Percentiles rank a stretch among this genome's conserved stretches.
These are phyloP conservation scores for Ophonus ardosiacus DNA, from an alignment of 2,888 invertebrate species.

Conservation along the genomic window DNA sequence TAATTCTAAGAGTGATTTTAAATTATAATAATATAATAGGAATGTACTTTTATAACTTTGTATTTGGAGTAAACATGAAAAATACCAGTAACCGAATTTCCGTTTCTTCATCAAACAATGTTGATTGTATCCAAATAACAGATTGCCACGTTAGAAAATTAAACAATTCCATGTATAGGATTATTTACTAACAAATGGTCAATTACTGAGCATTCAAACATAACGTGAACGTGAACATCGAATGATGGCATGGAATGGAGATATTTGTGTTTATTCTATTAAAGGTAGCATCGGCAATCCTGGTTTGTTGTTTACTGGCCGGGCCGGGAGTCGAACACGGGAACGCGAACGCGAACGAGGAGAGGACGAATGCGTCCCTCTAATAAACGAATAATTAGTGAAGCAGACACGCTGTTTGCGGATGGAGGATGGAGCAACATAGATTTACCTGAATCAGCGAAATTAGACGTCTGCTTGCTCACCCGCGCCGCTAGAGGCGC, in stretches of 20 bases:
- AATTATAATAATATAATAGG: no score
- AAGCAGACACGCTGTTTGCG: conserved; percentile 69
- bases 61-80: background rate
- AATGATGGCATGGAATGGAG: background rate
- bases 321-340: conserved; percentile 1
- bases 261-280: conserved; percentile 37
- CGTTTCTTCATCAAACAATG: conserved; percentile 16
- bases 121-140: conserved; percentile 29
- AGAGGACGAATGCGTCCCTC: conserved; percentile 32
- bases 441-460: conserved; percentile 72
- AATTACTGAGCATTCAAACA: conserved; percentile 25
- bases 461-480: conserved; percentile 70
- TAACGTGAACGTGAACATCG: background rate
- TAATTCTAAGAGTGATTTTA: no score
- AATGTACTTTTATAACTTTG: background rate
- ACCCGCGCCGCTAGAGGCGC: conserved; percentile 63
- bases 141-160: conserved; percentile 35
- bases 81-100: conserved; percentile 14
- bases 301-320: conserved; percentile 18
- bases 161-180: conserved; percentile 20
- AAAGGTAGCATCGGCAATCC: conserved; percentile 31
- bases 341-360: background rate
- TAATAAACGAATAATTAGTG: conserved; percentile 70
- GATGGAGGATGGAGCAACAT: conserved; percentile 70
- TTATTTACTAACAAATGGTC: conserved; percentile 31